phyloP scores from a whole-genome alignment of 2,113 vertebrate genomes.

The Chascanopsetta lugubris region DNA sequence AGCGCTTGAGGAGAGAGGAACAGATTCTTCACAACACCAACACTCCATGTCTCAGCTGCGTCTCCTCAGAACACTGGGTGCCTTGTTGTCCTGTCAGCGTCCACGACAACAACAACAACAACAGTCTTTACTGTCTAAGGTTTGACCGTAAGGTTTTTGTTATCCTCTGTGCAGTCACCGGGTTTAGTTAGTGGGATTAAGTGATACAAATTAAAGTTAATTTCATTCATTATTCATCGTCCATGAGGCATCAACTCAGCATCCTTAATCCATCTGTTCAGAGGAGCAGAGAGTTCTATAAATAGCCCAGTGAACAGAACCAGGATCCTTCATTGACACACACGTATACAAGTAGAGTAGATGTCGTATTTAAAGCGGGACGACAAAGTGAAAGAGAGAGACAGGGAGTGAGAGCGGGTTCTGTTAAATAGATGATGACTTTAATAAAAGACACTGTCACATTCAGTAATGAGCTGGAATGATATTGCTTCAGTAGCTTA shows the following conservation, averaged over 20 bases:
- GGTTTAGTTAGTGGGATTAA: too few species aligned
- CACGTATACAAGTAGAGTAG: not conserved
- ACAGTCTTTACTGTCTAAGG: slow-evolving; percentile 37
- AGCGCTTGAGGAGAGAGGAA: slow-evolving; percentile 13
- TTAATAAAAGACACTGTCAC: slow-evolving; percentile 69
- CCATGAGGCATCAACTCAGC: not conserved
- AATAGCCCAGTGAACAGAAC: too few species aligned
- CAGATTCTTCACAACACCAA: slow-evolving; percentile 45
- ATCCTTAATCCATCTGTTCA: not conserved
- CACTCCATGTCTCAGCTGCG: slow-evolving; percentile 33
- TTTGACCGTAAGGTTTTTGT: too few species aligned
- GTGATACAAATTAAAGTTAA: too few species aligned
- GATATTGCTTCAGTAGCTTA: slow-evolving; percentile 64
- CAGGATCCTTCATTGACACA: too few species aligned
- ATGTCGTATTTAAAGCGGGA: not conserved
- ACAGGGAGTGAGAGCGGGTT: slow-evolving; percentile 8
- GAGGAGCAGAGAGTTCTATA: not conserved
- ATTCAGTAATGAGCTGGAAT: slow-evolving; percentile 60
- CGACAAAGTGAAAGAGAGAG: not conserved
- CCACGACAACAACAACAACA: slow-evolving; percentile 34
- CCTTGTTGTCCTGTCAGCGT: slow-evolving; percentile 53
- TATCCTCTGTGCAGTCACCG: too few species aligned
- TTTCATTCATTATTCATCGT: too few species aligned
- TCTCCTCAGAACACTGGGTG: slow-evolving; percentile 46
- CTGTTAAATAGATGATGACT: slow-evolving; percentile 71